A percentile compares a stretch with the other conserved stretches of the same genome.
Evolutionary conservation across 2,888 invertebrate genomes (phyloP).

Genomic region (Trypoxylon attenuatum): DNA sequence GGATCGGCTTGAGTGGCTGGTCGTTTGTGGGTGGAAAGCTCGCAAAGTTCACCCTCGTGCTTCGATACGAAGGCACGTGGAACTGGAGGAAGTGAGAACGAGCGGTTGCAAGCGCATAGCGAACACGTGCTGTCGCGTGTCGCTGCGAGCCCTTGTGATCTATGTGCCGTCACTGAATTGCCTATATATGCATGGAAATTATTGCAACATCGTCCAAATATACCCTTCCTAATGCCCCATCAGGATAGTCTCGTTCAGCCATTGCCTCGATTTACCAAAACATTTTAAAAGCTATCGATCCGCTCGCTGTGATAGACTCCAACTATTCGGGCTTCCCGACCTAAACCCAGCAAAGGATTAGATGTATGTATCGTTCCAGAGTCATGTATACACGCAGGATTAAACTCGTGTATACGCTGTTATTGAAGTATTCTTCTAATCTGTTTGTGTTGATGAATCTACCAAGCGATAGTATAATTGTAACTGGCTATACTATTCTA

Average conservation of each 20-base stretch:
- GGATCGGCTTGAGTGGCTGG: constrained; percentile 68
- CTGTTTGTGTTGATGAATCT: too few relatives aligned
- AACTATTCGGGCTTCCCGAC: background rate
- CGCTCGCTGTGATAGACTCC: background rate
- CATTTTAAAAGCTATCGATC: constrained; percentile 56
- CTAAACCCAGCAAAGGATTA: background rate
- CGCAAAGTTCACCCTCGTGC: constrained; percentile 42
- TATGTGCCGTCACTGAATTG: constrained; percentile 62
- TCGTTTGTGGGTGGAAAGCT: constrained; percentile 67
- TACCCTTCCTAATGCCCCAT: constrained; percentile 49
- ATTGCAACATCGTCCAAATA: constrained; percentile 56
- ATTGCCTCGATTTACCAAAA: constrained; percentile 46
- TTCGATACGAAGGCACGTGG: constrained; percentile 41
- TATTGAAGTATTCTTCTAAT: constrained; percentile 22
- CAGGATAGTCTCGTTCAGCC: constrained; percentile 24
- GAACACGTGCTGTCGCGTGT: constrained; percentile 70
- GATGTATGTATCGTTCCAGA: background rate
- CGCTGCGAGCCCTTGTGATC: constrained; percentile 67
- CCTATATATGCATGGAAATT: constrained; percentile 54
- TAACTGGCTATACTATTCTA: too few relatives aligned
- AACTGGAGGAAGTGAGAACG: constrained; percentile 28
- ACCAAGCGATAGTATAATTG: too few relatives aligned
- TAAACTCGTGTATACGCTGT: constrained; percentile 15
- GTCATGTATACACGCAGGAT: background rate
- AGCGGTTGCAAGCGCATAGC: constrained; percentile 30